Conservation (phyloP, 92 coral and sea anemone species). For the Porites rus region DNA sequence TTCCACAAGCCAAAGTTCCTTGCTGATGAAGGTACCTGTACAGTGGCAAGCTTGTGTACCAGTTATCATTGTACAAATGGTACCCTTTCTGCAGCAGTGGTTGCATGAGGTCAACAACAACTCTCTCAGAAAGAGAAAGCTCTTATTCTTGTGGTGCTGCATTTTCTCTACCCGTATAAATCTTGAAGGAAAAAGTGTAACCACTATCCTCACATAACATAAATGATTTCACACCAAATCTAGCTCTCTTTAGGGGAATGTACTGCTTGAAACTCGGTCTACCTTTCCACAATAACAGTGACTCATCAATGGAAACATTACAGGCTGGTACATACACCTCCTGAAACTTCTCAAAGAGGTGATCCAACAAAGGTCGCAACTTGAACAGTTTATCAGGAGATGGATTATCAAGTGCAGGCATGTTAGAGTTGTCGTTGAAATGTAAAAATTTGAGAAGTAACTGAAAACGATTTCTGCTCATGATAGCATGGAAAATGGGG, state of each 20-base stretch:
- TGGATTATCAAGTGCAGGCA: constrained; percentile 37
- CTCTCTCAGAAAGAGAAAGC: constrained; percentile 26
- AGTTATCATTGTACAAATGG: constrained; percentile 43
- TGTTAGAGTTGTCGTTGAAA: constrained; percentile 34
- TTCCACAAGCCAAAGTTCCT: constrained; percentile 36
- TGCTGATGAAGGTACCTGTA: constrained; percentile 3
- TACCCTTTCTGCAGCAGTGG: constrained; percentile 46
- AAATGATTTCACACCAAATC: constrained; percentile 24
- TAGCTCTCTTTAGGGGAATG: constrained; percentile 37
- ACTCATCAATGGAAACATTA: constrained; percentile 34
- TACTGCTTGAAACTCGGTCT: constrained; percentile 21
- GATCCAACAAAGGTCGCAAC: constrained; percentile 14
- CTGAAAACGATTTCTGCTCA: constrained; percentile 49
- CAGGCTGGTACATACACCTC: constrained; percentile 24
- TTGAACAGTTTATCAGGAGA: constrained; percentile 48
- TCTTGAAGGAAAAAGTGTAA: constrained; percentile 21
- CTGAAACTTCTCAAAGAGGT: constrained; percentile 15
- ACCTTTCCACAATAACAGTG: constrained; percentile 45
- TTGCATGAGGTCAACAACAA: constrained; percentile 34
- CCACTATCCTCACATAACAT: constrained; percentile 5
- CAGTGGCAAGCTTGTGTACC: constrained; percentile 30
- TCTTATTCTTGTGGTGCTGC: background rate
- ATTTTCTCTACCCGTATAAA: constrained; percentile 23
- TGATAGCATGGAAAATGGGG: constrained; percentile 31
- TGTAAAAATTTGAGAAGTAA: constrained; percentile 35